phyloP scores from a whole-genome alignment of 2,113 vertebrate genomes.

The Alectura lathami region DNA sequence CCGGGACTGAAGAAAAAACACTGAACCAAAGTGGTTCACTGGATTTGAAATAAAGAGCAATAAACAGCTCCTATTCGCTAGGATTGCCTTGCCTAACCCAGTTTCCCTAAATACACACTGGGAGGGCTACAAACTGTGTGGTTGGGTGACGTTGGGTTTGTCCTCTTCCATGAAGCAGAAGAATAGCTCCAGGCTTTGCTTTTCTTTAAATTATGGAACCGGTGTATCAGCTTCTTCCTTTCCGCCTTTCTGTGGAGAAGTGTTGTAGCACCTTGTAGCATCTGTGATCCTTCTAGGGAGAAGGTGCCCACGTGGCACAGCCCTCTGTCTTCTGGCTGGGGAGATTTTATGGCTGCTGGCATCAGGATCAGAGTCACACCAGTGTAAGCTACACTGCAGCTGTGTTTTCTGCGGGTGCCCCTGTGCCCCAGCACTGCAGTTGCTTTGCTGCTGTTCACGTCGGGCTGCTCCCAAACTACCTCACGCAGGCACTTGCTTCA shows the following conservation, averaged over 20 bases:
- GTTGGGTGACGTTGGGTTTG: neutral
- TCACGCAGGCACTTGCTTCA: neutral
- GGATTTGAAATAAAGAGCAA: neutral
- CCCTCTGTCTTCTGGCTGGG: neutral
- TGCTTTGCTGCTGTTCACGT: neutral
- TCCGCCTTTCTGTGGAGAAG: neutral
- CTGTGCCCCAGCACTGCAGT: neutral
- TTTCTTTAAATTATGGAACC: neutral
- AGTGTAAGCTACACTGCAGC: neutral
- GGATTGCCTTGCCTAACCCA: neutral
- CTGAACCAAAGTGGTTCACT: neutral
- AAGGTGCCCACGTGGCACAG: neutral
- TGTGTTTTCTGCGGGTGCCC: rapidly evolving
- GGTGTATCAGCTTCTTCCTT: neutral
- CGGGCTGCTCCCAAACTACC: neutral
- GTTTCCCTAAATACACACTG: neutral
- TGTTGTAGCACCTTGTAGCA: neutral
- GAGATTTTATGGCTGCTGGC: neutral
- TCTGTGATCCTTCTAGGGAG: neutral
- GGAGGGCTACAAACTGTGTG: neutral
- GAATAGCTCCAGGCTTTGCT: neutral
- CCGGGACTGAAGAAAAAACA: rapidly evolving
- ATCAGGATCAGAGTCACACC: neutral
- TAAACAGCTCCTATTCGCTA: too few relatives aligned
- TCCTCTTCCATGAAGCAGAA: neutral